phyloP scores from a whole-genome alignment of 2,113 vertebrate species.

The Labeo catla region DNA sequence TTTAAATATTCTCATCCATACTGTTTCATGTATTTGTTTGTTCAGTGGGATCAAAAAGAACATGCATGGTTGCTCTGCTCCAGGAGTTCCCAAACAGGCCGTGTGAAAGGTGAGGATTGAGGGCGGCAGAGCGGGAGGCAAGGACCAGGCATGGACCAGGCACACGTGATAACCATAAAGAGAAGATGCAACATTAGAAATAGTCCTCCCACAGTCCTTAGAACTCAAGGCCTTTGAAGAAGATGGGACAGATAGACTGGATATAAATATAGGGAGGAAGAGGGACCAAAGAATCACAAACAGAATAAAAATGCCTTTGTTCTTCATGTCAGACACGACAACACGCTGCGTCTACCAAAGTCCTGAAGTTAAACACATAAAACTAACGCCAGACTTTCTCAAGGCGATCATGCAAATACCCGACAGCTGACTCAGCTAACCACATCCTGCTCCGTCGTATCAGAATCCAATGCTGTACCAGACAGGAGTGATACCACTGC shows the following conservation, averaged over 20 bases:
- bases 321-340: constrained; percentile 66
- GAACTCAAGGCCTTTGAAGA: constrained; percentile 21
- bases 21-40: constrained; percentile 69
- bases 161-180: constrained; percentile 21
- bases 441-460: constrained; percentile 9
- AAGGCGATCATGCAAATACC: neutral
- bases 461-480: neutral
- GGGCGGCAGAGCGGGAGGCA: neutral
- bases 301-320: constrained; percentile 64
- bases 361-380: constrained; percentile 52
- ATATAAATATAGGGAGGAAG: constrained; percentile 61
- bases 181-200: constrained; percentile 4
- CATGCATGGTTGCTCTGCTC: constrained; percentile 52
- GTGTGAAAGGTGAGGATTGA: constrained; percentile 61
- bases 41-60: constrained; percentile 67
- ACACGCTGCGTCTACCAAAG: constrained; percentile 62
- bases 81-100: constrained; percentile 62
- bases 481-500: constrained; percentile 23
- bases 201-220: neutral
- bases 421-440: constrained; percentile 13
- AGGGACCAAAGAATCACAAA: constrained; percentile 54
- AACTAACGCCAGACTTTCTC: constrained; percentile 65
- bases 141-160: neutral
- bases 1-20: constrained; percentile 44
- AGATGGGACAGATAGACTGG: constrained; percentile 41